Evolutionary conservation across 37 sponge, comb jelly and placozoan genomes (phyloP).

Genomic region (Bolinopsis microptera): DNA sequence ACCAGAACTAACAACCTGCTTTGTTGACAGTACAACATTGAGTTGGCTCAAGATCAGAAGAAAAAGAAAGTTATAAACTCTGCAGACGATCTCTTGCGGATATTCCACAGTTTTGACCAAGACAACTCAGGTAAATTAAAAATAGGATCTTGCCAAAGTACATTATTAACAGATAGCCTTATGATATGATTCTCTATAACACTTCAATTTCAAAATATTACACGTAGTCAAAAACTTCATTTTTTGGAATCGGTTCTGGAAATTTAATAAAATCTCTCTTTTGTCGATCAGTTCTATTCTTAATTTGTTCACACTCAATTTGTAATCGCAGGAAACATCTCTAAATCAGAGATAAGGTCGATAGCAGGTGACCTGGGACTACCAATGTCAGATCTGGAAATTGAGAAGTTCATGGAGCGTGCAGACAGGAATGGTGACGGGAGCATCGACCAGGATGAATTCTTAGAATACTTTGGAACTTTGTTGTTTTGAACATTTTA

Average conservation of each 20-base stretch:
- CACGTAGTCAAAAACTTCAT: too few relatives aligned
- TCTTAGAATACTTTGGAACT: neutral
- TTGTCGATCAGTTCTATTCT: too few relatives aligned
- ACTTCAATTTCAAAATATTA: too few relatives aligned
- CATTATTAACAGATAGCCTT: too few relatives aligned
- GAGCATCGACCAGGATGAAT: neutral
- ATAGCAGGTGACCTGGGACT: neutral
- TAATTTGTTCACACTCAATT: too few relatives aligned
- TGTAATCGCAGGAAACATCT: neutral
- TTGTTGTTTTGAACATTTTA: neutral
- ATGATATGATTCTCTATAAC: too few relatives aligned
- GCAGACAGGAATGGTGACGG: neutral
- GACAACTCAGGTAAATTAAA: neutral
- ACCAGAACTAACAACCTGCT: too few relatives aligned
- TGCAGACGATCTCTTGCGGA: neutral
- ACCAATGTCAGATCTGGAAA: neutral
- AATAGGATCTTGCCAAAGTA: too few relatives aligned
- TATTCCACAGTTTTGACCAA: neutral
- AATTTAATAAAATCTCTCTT: too few relatives aligned
- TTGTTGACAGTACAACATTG: neutral
- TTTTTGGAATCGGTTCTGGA: too few relatives aligned
- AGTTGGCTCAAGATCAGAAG: neutral
- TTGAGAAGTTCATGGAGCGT: neutral
- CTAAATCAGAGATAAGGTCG: neutral
- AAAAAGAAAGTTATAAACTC: neutral